Evolutionary conservation across 1,140 invertebrate genomes (phyloP), one percentile per base, ranked within the genome.

Genomic region (Calosoma granatense): DNA sequence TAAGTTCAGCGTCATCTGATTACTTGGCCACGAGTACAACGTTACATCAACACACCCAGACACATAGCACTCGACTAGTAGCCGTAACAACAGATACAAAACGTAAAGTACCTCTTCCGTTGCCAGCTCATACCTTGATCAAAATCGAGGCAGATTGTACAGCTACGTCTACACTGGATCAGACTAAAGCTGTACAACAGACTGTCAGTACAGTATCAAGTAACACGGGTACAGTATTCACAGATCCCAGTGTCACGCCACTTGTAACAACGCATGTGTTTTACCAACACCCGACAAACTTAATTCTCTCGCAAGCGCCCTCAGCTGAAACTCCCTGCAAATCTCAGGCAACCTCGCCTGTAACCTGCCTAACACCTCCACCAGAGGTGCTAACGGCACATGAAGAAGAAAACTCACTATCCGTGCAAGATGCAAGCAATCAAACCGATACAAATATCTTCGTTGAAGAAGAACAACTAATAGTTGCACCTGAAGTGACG

Each of bases 341-440:
- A 56, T 78, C 77, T 47, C 81, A 83, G 69, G 81, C 74, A 15
- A 78, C 77, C 0, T 79, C 77, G 1, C 76, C 78, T 2, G 79
- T 69, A 56, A 76, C 79, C 1, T 81, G 78, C 22, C 67, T 82
- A 1, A 81, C 82, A 1, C 81, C 81, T 12, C 79, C 80, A 1
- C 80, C 81, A 11, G 81, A 83, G 54, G 67, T 73, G 4, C 70
- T 74, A 54, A 58, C 66, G 6, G 63, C 67, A 22, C 64, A 68
- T n/a, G 58, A 61, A 22, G 54, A 58, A 15, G 30, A 58, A 30
- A 71, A 75, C 21, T 60, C 62, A 15, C 59, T 65, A 6, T 77
- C 78, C 15, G 86, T 88, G 51, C 85, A 82, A 70, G 86, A 90
- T 63, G 87, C 87, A 0, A 87, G 85, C 15, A 89, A 89, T 66